These are phyloP conservation scores for Pygocentrus nattereri DNA, from an alignment of 2,797 vertebrate species.

Conservation along the genomic window DNA sequence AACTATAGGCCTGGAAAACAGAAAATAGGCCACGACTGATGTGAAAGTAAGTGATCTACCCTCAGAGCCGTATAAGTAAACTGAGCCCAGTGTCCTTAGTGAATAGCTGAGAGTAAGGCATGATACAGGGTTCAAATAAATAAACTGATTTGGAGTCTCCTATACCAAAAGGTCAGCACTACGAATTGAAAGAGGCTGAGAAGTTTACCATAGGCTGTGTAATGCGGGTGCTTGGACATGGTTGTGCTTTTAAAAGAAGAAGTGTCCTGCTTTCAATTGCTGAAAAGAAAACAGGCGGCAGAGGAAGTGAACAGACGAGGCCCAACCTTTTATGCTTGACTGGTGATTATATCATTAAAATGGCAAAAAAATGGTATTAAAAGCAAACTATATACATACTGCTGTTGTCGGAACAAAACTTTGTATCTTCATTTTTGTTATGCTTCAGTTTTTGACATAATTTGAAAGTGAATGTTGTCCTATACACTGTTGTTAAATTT, in stretches of 20 bases:
- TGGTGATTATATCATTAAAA: conserved; percentile 14
- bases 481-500: no score
- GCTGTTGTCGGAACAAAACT: no score
- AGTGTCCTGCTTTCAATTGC: conserved; percentile 44
- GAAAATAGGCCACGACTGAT: conserved; percentile 47
- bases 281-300: conserved; percentile 25
- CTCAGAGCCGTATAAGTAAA: conserved; percentile 46
- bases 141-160: conserved; percentile 54
- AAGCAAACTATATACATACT: not conserved
- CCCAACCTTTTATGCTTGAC: conserved; percentile 20
- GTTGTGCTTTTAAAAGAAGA: conserved; percentile 51
- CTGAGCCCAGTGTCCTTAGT: conserved; percentile 48
- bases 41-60: conserved; percentile 58
- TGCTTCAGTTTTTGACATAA: no score
- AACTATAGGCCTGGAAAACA: conserved; percentile 59
- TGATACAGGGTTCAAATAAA: conserved; percentile 63
- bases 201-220: conserved; percentile 57
- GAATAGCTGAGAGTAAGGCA: conserved; percentile 56
- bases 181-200: conserved; percentile 57
- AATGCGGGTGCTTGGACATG: conserved; percentile 60
- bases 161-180: conserved; percentile 59
- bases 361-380: not conserved
- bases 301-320: conserved; percentile 49
- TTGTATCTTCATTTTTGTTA: no score
- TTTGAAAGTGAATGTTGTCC: no score